phyloP scores from a whole-genome alignment of 2,888 invertebrate species.

The Ectemnius cavifrons region DNA sequence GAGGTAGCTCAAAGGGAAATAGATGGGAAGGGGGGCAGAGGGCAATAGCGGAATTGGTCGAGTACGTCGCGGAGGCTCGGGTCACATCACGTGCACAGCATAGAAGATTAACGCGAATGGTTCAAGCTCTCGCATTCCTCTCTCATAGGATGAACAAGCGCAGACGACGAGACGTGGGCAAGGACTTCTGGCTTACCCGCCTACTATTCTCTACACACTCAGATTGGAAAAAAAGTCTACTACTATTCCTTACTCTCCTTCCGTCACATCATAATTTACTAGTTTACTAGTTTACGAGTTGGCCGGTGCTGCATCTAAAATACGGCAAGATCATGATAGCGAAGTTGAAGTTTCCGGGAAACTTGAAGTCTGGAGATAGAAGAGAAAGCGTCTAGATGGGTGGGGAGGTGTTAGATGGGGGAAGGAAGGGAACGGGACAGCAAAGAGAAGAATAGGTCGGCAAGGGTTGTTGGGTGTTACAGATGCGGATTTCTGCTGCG shows the following conservation, averaged over 20 bases:
- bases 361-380: too few relatives aligned
- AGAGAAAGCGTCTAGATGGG: too few relatives aligned
- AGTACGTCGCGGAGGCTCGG: too few relatives aligned
- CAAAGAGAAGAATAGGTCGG: slow-evolving; percentile 60
- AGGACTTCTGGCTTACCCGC: slow-evolving; percentile 80
- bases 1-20: too few relatives aligned
- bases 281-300: slow-evolving; percentile 12
- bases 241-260: slow-evolving; percentile 30
- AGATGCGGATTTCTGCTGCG: slow-evolving; percentile 95
- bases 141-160: too few relatives aligned
- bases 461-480: slow-evolving; percentile 81
- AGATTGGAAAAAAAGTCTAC: slow-evolving; percentile 39
- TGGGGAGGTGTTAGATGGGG: background rate
- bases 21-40: background rate
- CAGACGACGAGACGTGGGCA: slow-evolving; percentile 60
- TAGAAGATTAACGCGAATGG: too few relatives aligned
- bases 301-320: too few relatives aligned
- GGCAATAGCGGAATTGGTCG: slow-evolving; percentile 1
- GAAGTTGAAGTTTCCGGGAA: too few relatives aligned
- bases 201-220: slow-evolving; percentile 79
- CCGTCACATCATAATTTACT: slow-evolving; percentile 19
- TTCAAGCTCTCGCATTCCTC: too few relatives aligned
- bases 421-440: slow-evolving; percentile 35
- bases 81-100: too few relatives aligned
- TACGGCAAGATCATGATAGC: too few relatives aligned